Percentiles rank a stretch among this genome's conserved stretches.
Evolutionary conservation across 1,140 invertebrate species (phyloP).

Genomic region (Temnothorax longispinosus): DNA sequence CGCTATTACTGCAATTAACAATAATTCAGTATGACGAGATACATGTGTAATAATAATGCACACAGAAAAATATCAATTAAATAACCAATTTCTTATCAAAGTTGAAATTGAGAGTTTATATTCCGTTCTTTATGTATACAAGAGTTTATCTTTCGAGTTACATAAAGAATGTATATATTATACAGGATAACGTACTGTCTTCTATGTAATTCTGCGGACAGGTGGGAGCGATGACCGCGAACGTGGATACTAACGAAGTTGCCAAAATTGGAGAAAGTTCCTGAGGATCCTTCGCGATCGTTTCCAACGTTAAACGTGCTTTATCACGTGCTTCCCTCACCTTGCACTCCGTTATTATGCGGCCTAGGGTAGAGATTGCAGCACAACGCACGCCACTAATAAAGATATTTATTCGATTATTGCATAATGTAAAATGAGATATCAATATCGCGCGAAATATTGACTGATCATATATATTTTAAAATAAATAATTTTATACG

Average conservation of each 20-base stretch:
- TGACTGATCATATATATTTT: neutral
- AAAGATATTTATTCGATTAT: conserved; percentile 17
- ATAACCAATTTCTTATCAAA: neutral
- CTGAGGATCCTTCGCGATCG: conserved; percentile 84
- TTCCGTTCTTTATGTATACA: neutral
- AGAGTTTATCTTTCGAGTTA: neutral
- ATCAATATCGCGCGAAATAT: neutral
- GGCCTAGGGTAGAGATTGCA: conserved; percentile 89
- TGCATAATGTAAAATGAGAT: neutral
- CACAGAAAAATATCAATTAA: neutral
- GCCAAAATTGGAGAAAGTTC: conserved; percentile 82
- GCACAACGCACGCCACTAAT: conserved; percentile 88
- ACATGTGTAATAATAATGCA: neutral
- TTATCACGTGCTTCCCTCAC: conserved; percentile 89
- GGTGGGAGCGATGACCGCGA: conserved; percentile 85
- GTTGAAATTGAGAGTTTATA: conserved; percentile 2
- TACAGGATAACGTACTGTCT: conserved; percentile 83
- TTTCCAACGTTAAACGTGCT: conserved; percentile 90
- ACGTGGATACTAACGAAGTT: conserved; percentile 85
- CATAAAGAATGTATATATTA: neutral
- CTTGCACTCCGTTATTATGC: conserved; percentile 88
- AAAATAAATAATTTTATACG: neutral
- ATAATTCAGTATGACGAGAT: neutral
- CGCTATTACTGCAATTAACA: conserved; percentile 87
- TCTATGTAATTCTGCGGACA: conserved; percentile 87